These are phyloP conservation scores for Nephrotoma appendiculata DNA, from an alignment of 2,888 invertebrate genomes.

Conservation along the genomic window DNA sequence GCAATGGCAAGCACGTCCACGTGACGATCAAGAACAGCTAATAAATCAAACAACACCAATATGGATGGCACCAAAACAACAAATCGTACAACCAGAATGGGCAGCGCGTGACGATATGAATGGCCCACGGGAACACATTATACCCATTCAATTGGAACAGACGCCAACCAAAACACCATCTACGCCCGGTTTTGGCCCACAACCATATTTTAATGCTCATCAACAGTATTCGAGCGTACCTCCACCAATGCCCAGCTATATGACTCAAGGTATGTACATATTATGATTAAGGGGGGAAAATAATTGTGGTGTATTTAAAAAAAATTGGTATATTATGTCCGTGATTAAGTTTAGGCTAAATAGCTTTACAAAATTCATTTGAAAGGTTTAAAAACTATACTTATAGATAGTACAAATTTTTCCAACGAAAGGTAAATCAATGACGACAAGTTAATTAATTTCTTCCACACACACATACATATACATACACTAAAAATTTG, in stretches of 20 bases:
- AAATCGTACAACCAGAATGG: slow-evolving; percentile 27
- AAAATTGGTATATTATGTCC: not conserved
- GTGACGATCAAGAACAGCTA: not conserved
- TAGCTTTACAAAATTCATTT: not conserved
- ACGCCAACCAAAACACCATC: slow-evolving; percentile 13
- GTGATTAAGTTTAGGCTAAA: not conserved
- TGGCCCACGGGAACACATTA: slow-evolving; percentile 25
- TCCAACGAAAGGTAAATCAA: not conserved
- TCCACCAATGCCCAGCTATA: slow-evolving; percentile 13
- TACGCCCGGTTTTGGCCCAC: slow-evolving; percentile 20
- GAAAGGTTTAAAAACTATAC: not conserved
- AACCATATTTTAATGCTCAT: slow-evolving; percentile 22
- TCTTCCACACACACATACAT: not conserved
- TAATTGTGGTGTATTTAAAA: not conserved
- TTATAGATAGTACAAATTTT: not conserved
- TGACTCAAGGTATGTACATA: not conserved
- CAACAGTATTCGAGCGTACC: slow-evolving; percentile 16
- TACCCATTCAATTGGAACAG: slow-evolving; percentile 31
- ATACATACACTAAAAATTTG: not conserved
- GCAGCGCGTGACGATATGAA: slow-evolving; percentile 13
- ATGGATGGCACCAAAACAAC: slow-evolving; percentile 16
- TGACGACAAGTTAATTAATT: not conserved
- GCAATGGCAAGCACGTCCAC: slow-evolving; percentile 17
- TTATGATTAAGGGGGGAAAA: not conserved
- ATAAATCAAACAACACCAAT: slow-evolving; percentile 13